These are phyloP conservation scores for Percopsis transmontana DNA, from an alignment of 2,113 vertebrate genomes.

Conservation along the genomic window DNA sequence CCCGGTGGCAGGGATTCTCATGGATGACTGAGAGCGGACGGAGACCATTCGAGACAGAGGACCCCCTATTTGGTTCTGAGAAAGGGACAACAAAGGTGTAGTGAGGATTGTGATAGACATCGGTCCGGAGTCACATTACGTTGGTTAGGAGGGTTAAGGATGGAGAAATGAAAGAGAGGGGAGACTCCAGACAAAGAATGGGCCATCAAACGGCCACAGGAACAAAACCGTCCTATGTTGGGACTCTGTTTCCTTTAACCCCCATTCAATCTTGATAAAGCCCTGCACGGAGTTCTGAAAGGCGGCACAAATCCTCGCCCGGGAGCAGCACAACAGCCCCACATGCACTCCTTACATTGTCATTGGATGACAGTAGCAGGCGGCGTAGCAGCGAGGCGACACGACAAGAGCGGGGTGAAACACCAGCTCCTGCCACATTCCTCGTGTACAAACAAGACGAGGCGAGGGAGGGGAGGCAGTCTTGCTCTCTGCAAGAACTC, in stretches of 20 bases:
- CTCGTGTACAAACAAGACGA: slow-evolving; percentile 64
- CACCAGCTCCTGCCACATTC: slow-evolving; percentile 57
- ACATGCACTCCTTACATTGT: slow-evolving; percentile 27
- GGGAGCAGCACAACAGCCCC: slow-evolving; percentile 43
- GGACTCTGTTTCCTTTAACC: neutral
- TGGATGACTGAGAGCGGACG: neutral
- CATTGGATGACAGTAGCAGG: slow-evolving; percentile 51
- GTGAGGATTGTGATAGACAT: slow-evolving; percentile 63
- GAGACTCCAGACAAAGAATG: slow-evolving; percentile 30
- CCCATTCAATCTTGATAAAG: slow-evolving; percentile 25
- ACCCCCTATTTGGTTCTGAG: slow-evolving; percentile 42
- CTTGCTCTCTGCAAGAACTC: slow-evolving; percentile 21
- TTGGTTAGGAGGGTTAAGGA: slow-evolving; percentile 19
- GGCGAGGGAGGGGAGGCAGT: slow-evolving; percentile 42
- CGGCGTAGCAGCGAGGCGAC: slow-evolving; percentile 31
- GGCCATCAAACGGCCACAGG: slow-evolving; percentile 17
- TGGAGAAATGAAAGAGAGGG: slow-evolving; percentile 7
- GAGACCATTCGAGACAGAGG: slow-evolving; percentile 39
- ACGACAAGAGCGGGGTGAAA: slow-evolving; percentile 53
- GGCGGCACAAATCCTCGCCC: slow-evolving; percentile 21
- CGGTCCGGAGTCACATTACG: slow-evolving; percentile 56
- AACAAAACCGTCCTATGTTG: slow-evolving; percentile 15
- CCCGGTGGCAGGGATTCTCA: too few relatives aligned
- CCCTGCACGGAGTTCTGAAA: neutral
- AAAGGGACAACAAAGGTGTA: slow-evolving; percentile 53